Evolutionary conservation across 1,140 invertebrate species (phyloP), one percentile per base, ranked within the genome.

Genomic region (Brachionus paranguensis): DNA sequence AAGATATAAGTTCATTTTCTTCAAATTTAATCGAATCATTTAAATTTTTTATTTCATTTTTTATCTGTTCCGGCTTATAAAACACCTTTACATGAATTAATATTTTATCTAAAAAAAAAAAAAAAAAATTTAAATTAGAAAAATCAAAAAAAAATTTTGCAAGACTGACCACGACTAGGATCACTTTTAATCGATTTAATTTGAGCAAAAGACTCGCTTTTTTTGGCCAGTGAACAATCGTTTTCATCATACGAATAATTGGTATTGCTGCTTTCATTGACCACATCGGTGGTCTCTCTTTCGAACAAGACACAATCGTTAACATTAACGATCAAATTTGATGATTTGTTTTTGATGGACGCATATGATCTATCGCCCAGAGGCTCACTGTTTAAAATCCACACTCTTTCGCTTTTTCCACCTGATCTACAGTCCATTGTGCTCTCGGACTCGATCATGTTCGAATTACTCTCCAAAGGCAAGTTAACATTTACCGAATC

Each of bases 181-280:
- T 76, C 72, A 6, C 53, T 7, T 47, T 76, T 50, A 50, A 76
- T 76, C 45, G 72, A 76, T 24, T 76, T 76, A 3, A 76, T 50
- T 76, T 76, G 72, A 76, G 72, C 72, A 50, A 47, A 76, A 12
- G 68, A n/a, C 33, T 72, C 33, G 33, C 8, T 72, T 20, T 29
- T 68, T 68, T 29, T 72, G 29, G 10, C 37, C 10, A 24, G 14
- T 47, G 17, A 50, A 50, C 41, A 47, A 27, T 76, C 68, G 33
- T 72, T 72, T 41, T 76, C 72, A 50, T 76, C 72, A 76, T 24
- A 47, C n/a, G 72, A 76, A 76, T 76, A 76, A 50, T 76, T 76
- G 4, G 43, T 76, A 47, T 76, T 76, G 29, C 72, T 76, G 17
- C 41, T 47, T 12, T 76, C 72, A 76, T 76, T 76, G 6, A 76